phyloP scores from a whole-genome alignment of 2,797 vertebrate genomes.

The Smutsia gigantea region DNA sequence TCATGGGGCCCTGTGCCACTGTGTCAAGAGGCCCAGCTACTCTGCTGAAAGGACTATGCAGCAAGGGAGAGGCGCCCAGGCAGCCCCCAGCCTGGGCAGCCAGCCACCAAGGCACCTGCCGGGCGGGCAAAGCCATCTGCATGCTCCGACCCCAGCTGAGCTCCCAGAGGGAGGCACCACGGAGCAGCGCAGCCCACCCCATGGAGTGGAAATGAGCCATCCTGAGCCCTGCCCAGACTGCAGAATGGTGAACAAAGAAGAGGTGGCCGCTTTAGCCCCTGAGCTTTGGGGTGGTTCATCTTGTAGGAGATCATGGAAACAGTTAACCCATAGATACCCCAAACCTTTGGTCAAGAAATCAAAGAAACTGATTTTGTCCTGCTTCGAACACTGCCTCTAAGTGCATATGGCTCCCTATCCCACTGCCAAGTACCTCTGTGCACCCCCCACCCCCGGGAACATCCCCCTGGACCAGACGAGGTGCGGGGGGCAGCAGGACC shows the following conservation, averaged over 20 bases:
- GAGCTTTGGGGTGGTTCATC: not conserved
- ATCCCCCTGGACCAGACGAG: no score
- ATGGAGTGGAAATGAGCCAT: accelerated
- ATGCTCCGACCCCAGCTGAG: accelerated
- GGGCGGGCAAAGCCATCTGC: accelerated
- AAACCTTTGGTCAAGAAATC: not conserved
- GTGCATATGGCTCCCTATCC: accelerated
- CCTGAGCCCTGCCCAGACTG: not conserved
- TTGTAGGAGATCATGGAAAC: not conserved
- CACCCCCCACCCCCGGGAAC: accelerated
- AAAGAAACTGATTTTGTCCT: not conserved
- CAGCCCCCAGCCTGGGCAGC: not conserved
- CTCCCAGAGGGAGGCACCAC: not conserved
- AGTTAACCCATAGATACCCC: no score
- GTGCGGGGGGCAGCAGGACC: not conserved
- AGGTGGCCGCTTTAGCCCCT: accelerated
- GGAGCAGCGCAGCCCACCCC: not conserved
- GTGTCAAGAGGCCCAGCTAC: not conserved
- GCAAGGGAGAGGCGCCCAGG: not conserved
- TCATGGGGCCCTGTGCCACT: not conserved
- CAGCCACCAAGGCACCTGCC: accelerated
- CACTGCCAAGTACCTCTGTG: not conserved
- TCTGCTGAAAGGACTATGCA: not conserved
- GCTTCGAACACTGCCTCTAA: accelerated
- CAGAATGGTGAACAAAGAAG: not conserved